phyloP scores from a whole-genome alignment of 2,888 invertebrate genomes.

The Cheilosia grossa region DNA sequence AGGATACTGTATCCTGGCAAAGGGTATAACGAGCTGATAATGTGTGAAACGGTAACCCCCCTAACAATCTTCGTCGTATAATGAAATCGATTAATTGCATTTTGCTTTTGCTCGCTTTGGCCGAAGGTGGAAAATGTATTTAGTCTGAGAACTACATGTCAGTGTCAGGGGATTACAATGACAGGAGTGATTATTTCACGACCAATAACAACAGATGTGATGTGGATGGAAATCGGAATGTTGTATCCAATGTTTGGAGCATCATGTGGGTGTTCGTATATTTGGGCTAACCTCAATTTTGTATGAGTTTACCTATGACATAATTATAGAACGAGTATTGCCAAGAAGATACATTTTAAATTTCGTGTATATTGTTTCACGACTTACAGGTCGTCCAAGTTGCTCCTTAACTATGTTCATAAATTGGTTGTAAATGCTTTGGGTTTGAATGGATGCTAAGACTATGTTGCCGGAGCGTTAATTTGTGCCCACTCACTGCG shows the following conservation, averaged over 20 bases:
- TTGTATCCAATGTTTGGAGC: not conserved
- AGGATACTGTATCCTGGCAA: slow-evolving; percentile 10
- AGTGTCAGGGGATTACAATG: not conserved
- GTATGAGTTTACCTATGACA: no score
- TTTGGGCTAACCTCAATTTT: no score
- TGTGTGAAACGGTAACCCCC: slow-evolving; percentile 8
- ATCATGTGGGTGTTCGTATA: not conserved
- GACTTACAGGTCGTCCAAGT: no score
- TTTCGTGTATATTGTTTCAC: no score
- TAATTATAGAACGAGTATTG: no score
- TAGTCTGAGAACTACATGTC: not conserved
- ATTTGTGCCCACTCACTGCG: no score
- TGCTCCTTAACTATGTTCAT: no score
- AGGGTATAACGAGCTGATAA: slow-evolving; percentile 37
- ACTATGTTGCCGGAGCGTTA: no score
- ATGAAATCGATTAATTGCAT: slow-evolving; percentile 17
- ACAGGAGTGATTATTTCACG: not conserved
- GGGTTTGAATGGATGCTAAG: no score
- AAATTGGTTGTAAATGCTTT: no score
- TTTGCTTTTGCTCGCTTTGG: not conserved
- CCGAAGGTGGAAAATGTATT: not conserved
- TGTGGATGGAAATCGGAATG: not conserved
- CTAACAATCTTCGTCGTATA: not conserved
- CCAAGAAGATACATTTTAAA: no score
- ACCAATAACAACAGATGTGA: not conserved